A percentile compares a stretch with the other conserved stretches of the same genome.
phyloP scores from a whole-genome alignment of 2,888 invertebrate genomes.

The Chymomyza caudatula region DNA sequence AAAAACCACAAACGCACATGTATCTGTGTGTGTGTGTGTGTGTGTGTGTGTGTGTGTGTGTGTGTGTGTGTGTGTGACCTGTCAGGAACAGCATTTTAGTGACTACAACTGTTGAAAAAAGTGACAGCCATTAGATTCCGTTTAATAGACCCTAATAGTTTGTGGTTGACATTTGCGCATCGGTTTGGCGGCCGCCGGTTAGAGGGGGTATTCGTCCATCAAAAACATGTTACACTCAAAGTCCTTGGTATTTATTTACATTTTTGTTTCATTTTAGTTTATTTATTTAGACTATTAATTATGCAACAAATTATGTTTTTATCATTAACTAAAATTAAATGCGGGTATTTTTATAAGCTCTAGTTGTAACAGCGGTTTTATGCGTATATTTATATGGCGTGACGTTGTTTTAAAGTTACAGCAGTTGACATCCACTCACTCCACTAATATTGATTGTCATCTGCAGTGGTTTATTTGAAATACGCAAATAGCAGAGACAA shows the following conservation, averaged over 20 bases:
- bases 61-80: slow-evolving; percentile 12
- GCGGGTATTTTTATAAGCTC: slow-evolving; percentile 4
- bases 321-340: slow-evolving; percentile 32
- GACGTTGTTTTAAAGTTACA: neutral
- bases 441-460: neutral
- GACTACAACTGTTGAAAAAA: neutral
- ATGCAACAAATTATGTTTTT: slow-evolving; percentile 41
- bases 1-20: slow-evolving; percentile 10
- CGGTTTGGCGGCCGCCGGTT: neutral
- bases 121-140: slow-evolving; percentile 56
- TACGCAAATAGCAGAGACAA: no score
- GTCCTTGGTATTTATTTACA: neutral
- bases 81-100: neutral
- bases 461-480: neutral
- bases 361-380: neutral
- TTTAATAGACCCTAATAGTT: slow-evolving; percentile 68
- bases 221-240: neutral
- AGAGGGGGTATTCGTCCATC: neutral
- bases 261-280: neutral
- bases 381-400: neutral
- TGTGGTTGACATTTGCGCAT: slow-evolving; percentile 37
- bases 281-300: slow-evolving; percentile 41
- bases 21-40: slow-evolving; percentile 6
- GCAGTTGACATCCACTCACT: neutral
- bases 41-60: slow-evolving; percentile 24